Conservation (phyloP, 2,888 invertebrate species). For the Eupithecia exiguata region DNA sequence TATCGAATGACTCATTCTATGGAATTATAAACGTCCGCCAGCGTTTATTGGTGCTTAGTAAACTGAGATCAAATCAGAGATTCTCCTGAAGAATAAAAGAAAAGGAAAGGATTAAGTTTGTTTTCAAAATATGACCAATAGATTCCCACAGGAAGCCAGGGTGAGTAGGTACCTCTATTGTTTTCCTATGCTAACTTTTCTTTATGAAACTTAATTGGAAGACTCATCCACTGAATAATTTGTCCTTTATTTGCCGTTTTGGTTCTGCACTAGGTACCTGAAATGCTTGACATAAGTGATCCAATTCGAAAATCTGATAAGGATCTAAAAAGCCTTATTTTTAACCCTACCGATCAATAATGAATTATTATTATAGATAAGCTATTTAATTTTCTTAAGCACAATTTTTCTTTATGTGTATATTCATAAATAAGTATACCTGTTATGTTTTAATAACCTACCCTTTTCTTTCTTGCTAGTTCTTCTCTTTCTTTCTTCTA, state of each 20-base stretch:
- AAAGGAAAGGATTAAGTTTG: neutral
- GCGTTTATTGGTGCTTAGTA: constrained; percentile 34
- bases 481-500: too few relatives aligned
- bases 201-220: neutral
- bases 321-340: too few relatives aligned
- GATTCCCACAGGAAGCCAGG: neutral
- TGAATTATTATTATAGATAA: too few relatives aligned
- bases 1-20: constrained; percentile 81
- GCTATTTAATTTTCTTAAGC: too few relatives aligned
- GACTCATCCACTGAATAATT: neutral
- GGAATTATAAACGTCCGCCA: constrained; percentile 53
- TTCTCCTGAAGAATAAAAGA: neutral
- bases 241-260: neutral
- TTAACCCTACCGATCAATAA: too few relatives aligned
- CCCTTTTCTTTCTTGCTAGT: too few relatives aligned
- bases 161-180: neutral
- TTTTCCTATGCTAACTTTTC: neutral
- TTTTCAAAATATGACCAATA: neutral
- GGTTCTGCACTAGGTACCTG: neutral
- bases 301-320: too few relatives aligned
- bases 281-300: too few relatives aligned
- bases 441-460: too few relatives aligned
- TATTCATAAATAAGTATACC: too few relatives aligned
- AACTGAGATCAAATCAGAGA: constrained; percentile 36
- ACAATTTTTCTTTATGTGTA: too few relatives aligned